These are phyloP conservation scores for Halichoerus grypus DNA, from an alignment of 2,113 vertebrate species.

Conservation along the genomic window DNA sequence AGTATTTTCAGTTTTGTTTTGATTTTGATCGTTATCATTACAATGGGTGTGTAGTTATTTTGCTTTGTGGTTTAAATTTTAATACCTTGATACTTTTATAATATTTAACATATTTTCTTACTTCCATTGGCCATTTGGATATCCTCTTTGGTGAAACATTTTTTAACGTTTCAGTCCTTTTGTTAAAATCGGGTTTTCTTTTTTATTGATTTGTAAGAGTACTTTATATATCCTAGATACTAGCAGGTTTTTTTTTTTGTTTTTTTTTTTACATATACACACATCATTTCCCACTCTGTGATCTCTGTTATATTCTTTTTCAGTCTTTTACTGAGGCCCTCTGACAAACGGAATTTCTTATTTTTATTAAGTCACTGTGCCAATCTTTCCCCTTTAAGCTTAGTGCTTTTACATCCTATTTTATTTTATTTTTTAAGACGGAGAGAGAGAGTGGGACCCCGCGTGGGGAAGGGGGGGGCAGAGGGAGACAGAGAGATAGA, in stretches of 20 bases:
- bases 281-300: neutral
- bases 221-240: neutral
- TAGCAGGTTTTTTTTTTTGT: neutral
- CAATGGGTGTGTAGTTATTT: neutral
- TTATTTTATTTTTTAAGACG: neutral
- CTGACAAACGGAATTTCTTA: neutral
- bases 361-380: constrained; percentile 16
- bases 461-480: too few relatives aligned
- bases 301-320: neutral
- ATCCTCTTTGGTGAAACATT: neutral
- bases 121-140: neutral
- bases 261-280: neutral
- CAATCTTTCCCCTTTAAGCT: neutral
- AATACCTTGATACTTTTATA: neutral
- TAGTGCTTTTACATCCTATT: neutral
- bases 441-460: neutral
- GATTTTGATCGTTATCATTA: neutral
- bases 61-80: constrained; percentile 38
- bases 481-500: neutral
- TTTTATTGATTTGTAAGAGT: neutral
- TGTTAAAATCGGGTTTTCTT: neutral
- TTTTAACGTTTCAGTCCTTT: constrained; percentile 21
- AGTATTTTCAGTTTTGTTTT: neutral
- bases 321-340: neutral
- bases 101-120: constrained; percentile 24